phyloP scores from a whole-genome alignment of 2,797 vertebrate genomes.

The Heliangelus exortis region DNA sequence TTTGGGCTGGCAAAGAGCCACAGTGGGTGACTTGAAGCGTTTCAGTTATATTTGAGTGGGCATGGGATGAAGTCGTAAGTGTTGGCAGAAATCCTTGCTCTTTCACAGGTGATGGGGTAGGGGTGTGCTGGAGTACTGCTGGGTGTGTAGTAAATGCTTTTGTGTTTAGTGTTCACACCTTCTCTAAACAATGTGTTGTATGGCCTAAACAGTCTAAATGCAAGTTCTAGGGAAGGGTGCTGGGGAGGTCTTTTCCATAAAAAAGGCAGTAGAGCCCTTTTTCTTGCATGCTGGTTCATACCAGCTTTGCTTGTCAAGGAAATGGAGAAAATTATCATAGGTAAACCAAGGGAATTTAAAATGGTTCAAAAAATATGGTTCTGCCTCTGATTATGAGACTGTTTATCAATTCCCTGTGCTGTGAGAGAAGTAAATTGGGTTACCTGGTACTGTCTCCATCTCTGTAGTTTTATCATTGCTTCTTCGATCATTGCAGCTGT shows the following conservation, averaged over 20 bases:
- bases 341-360: slow-evolving; percentile 35
- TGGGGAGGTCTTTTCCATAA: neutral
- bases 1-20: neutral
- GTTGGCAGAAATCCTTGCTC: neutral
- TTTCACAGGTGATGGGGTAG: neutral
- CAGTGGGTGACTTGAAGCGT: neutral
- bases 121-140: neutral
- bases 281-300: neutral
- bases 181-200: neutral
- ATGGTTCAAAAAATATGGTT: slow-evolving; percentile 29
- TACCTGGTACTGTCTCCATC: neutral
- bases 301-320: neutral
- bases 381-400: slow-evolving; percentile 29
- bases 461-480: neutral
- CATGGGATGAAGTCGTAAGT: neutral
- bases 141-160: neutral
- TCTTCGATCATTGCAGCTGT: neutral
- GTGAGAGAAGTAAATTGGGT: slow-evolving; percentile 38
- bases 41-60: neutral
- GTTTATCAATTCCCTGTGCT: slow-evolving; percentile 27
- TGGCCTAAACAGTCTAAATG: neutral
- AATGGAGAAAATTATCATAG: neutral
- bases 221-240: neutral
- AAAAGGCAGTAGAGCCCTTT: neutral
- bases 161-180: neutral